phyloP scores from a whole-genome alignment of 2,888 invertebrate species.

The Drosophila stalkeri region DNA sequence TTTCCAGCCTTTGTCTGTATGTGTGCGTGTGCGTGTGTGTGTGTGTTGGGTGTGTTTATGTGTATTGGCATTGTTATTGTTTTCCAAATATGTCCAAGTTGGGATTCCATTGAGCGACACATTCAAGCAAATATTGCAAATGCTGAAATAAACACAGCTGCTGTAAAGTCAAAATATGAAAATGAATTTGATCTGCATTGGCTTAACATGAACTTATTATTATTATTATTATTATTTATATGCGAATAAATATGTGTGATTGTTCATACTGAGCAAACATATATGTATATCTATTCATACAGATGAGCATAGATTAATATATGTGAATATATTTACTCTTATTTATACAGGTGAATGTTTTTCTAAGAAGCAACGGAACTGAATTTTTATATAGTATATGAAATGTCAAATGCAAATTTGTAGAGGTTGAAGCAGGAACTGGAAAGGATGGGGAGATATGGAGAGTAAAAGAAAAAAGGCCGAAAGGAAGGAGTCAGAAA shows the following conservation, averaged over 20 bases:
- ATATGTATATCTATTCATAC: background rate
- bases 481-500: background rate
- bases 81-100: slow-evolving; percentile 43
- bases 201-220: slow-evolving; percentile 8
- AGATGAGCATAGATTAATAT: background rate
- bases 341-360: background rate
- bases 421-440: background rate
- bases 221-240: background rate
- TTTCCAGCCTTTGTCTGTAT: slow-evolving; percentile 16
- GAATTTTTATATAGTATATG: background rate
- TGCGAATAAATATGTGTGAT: slow-evolving; percentile 1
- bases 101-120: slow-evolving; percentile 21
- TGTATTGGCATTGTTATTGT: slow-evolving; percentile 16
- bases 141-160: slow-evolving; percentile 29
- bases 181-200: slow-evolving; percentile 3
- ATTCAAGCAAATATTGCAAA: slow-evolving; percentile 31
- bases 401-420: background rate
- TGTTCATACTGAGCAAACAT: background rate
- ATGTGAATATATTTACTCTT: background rate
- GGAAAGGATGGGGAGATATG: background rate
- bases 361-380: background rate
- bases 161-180: slow-evolving; percentile 24
- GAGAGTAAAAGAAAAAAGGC: too few relatives aligned
- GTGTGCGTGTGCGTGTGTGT: slow-evolving; percentile 1
- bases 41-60: slow-evolving; percentile 14